phyloP scores from a whole-genome alignment of 1,140 invertebrate species.

The Ptiloglossa arizonensis region DNA sequence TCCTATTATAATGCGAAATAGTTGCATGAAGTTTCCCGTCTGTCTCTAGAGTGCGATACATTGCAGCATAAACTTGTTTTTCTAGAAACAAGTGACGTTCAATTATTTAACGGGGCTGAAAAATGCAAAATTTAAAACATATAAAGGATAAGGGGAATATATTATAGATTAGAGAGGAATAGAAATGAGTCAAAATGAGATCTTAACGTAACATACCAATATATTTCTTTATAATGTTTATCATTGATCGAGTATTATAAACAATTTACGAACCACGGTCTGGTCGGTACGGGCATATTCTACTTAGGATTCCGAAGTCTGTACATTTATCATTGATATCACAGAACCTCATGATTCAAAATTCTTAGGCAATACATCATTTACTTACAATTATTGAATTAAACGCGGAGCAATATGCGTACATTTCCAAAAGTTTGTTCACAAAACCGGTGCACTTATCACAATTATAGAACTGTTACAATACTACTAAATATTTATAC shows the following conservation, averaged over 20 bases:
- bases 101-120: too few species aligned
- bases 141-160: too few species aligned
- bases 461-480: slow-evolving; percentile 1
- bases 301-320: slow-evolving; percentile 14
- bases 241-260: neutral
- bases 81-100: too few species aligned
- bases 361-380: slow-evolving; percentile 2
- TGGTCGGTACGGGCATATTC: neutral
- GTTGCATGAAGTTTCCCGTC: too few species aligned
- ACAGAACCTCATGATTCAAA: slow-evolving; percentile 31
- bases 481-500: slow-evolving; percentile 26
- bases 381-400: too few species aligned
- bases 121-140: too few species aligned
- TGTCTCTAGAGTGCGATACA: too few species aligned
- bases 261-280: neutral
- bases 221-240: slow-evolving; percentile 18
- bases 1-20: too few species aligned
- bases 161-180: neutral
- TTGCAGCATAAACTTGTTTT: too few species aligned
- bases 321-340: slow-evolving; percentile 35
- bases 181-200: neutral
- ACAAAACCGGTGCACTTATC: neutral
- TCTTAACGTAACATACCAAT: slow-evolving; percentile 9
- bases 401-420: neutral
- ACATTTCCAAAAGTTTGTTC: neutral